A percentile compares a stretch with the other conserved stretches of the same genome.
Conservation (phyloP, 2,113 vertebrate species). For the Nycticebus coucang region DNA sequence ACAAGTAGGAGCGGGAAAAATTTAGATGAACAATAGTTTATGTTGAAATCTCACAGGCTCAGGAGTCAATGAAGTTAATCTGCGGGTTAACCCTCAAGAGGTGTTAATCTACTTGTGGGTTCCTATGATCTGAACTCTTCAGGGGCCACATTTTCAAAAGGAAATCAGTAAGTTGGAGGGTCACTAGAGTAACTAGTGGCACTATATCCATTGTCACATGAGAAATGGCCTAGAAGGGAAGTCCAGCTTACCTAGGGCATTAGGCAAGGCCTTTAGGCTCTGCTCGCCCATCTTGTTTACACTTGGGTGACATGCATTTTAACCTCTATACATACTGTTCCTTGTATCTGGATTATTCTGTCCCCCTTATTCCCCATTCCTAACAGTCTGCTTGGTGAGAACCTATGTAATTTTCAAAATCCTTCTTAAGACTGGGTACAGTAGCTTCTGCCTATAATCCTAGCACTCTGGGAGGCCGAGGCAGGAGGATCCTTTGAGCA, state of each 20-base stretch:
- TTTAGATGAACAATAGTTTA: neutral
- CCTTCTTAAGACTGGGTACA: too few species aligned
- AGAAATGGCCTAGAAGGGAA: neutral
- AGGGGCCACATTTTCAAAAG: slow-evolving; percentile 7
- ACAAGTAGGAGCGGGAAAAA: neutral
- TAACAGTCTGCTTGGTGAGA: neutral
- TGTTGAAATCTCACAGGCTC: neutral
- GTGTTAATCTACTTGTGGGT: neutral
- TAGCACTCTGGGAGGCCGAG: too few species aligned
- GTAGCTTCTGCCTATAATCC: too few species aligned
- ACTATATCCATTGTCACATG: neutral
- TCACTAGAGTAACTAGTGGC: neutral
- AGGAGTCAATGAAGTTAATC: neutral
- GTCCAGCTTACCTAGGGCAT: neutral
- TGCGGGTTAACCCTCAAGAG: neutral
- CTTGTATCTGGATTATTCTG: neutral
- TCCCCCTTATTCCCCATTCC: too few species aligned
- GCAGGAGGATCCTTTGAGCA: too few species aligned
- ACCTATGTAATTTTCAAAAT: neutral
- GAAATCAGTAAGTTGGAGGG: neutral
- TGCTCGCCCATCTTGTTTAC: neutral
- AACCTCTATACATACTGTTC: neutral
- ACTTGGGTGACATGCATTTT: neutral
- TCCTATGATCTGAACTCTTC: neutral
- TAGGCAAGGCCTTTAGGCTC: neutral